Evolutionary conservation across 1,140 invertebrate species (phyloP).

Genomic region (Cydia fagiglandana): DNA sequence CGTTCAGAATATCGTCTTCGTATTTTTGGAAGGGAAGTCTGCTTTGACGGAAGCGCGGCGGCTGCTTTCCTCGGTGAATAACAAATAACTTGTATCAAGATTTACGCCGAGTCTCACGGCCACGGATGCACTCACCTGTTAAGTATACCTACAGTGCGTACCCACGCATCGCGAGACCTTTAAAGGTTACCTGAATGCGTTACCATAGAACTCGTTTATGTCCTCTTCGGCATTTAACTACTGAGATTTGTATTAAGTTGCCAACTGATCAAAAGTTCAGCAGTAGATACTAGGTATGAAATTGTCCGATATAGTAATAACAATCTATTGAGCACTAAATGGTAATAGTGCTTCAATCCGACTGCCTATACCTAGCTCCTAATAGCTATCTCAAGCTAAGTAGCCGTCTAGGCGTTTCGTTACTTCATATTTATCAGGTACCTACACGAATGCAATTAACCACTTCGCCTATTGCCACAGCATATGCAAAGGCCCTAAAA

Average conservation of each 20-base stretch:
- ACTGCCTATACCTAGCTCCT: neutral
- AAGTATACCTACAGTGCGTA: slow-evolving; percentile 41
- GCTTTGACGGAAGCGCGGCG: slow-evolving; percentile 42
- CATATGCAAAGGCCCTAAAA: slow-evolving; percentile 29
- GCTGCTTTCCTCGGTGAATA: slow-evolving; percentile 53
- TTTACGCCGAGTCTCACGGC: slow-evolving; percentile 50
- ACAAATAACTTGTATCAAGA: slow-evolving; percentile 47
- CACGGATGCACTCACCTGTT: slow-evolving; percentile 36
- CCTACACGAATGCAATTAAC: slow-evolving; percentile 22
- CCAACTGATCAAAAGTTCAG: neutral
- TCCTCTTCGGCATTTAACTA: slow-evolving; percentile 17
- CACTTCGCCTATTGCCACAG: slow-evolving; percentile 17
- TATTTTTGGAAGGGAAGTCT: slow-evolving; percentile 55
- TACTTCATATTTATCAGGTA: slow-evolving; percentile 10
- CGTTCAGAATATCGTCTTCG: slow-evolving; percentile 49
- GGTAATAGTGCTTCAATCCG: neutral
- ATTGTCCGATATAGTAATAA: neutral
- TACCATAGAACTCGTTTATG: slow-evolving; percentile 46
- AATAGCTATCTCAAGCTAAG: neutral
- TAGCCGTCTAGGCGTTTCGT: slow-evolving; percentile 8
- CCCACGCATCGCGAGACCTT: slow-evolving; percentile 45
- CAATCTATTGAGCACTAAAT: neutral
- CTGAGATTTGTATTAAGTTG: slow-evolving; percentile 24
- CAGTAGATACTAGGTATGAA: neutral
- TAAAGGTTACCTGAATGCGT: slow-evolving; percentile 58